Evolutionary conservation across 2,797 vertebrate species (phyloP), one percentile per base, ranked within the genome.

Genomic region (Discoglossus pictus): DNA sequence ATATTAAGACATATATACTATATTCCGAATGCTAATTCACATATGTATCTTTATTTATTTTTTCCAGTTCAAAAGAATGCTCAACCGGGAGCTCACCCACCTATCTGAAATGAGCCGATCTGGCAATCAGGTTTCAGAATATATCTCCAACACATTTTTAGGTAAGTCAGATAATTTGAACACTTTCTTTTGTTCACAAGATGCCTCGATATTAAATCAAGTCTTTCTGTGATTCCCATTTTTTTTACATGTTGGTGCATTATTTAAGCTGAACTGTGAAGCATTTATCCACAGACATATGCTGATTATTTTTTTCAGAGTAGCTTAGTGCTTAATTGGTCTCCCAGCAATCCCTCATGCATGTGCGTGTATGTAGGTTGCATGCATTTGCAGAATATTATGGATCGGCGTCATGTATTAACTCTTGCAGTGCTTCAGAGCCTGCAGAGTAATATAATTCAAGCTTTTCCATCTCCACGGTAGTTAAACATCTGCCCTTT

Each of bases 91-190:
- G 82, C 89, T 98, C 67, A 97, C 92, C 72, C 96, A 98, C 81
- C 90, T 98, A 47, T 98, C 96, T 54, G 96, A 99, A 91, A 99
- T 98, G 94, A 99, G 96, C 84, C 92, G 96, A 42, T 99, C 96
- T 70, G 97, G 96, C 81, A 99, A 99, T 83, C 96, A 99, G 82
- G 97, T 99, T 78, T 99, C 97, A 7, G 97, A 99, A 84, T 99
- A 89, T 84, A 98, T 99, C 83, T 99, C 96, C 61, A 98, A 88
- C 87, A 99, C 94, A 17, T 98, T 98, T 85, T 88, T 98, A 84
- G 97, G 97, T 99, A 84, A 96, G 94, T 77, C 23, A 67, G 1
- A 13, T 11, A 53, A 1, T 39, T 51, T 63, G 58, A 58, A 6
- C 0, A 1, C 18, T 51, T 40, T 31, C 0, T 12, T 36, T 13